These are phyloP conservation scores for Ophion slaviceki DNA, from an alignment of 2,888 invertebrate genomes.

Conservation along the genomic window DNA sequence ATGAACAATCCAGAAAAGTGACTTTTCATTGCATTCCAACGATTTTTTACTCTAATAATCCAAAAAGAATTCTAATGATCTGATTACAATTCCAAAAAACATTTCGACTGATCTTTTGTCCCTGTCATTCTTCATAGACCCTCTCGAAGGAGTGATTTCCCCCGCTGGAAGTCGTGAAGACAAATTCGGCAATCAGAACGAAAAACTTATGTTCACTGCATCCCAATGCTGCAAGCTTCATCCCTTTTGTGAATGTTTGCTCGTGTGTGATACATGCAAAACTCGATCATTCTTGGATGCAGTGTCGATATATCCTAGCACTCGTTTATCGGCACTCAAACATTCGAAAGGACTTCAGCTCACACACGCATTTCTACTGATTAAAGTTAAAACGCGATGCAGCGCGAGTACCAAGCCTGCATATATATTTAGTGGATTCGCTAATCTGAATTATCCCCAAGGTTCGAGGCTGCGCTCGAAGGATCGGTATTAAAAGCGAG, in stretches of 20 bases:
- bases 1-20: too few relatives aligned
- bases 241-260: not conserved
- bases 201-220: too few relatives aligned
- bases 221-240: not conserved
- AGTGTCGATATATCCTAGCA: not conserved
- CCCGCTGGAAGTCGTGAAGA: too few relatives aligned
- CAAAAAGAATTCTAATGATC: too few relatives aligned
- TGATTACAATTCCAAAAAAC: too few relatives aligned
- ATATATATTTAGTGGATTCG: constrained; percentile 35
- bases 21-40: too few relatives aligned
- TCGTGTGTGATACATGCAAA: not conserved
- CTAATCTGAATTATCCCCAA: constrained; percentile 45
- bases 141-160: too few relatives aligned
- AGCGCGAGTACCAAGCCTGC: not conserved
- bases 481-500: constrained; percentile 29
- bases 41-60: too few relatives aligned
- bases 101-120: too few relatives aligned
- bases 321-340: constrained; percentile 42
- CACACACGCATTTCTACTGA: not conserved
- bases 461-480: constrained; percentile 13
- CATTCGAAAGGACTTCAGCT: constrained; percentile 4
- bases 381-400: constrained; percentile 29
- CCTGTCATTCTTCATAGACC: too few relatives aligned
- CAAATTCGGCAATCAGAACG: too few relatives aligned
- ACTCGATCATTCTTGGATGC: not conserved